Evolutionary conservation across 2,797 vertebrate genomes (phyloP).

Genomic region (Capromys pilorides): DNA sequence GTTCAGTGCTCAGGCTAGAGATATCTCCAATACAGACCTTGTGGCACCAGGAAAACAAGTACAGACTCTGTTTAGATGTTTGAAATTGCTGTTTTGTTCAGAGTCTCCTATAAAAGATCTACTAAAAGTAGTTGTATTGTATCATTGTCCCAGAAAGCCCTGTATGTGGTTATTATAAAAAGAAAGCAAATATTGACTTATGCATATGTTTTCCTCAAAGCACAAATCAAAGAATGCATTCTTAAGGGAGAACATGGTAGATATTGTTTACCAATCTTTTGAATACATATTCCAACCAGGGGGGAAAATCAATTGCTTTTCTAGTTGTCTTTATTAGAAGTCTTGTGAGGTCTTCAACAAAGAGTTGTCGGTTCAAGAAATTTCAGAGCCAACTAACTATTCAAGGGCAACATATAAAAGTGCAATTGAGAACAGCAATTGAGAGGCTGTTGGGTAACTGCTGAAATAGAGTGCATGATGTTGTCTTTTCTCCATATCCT

Average conservation of each 20-base stretch:
- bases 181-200: constrained; percentile 65
- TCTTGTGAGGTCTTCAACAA: constrained; percentile 73
- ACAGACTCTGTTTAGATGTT: constrained; percentile 65
- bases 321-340: constrained; percentile 75
- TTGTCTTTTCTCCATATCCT: constrained; percentile 38
- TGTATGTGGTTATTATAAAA: constrained; percentile 65
- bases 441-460: constrained; percentile 3
- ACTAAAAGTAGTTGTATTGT: constrained; percentile 12
- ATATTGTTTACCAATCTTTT: constrained; percentile 73
- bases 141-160: constrained; percentile 12
- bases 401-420: constrained; percentile 54
- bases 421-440: constrained; percentile 52
- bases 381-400: constrained; percentile 70
- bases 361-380: constrained; percentile 66
- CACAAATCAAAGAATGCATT: constrained; percentile 71
- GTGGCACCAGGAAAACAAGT: constrained; percentile 59
- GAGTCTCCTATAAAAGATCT: constrained; percentile 66
- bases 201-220: constrained; percentile 57
- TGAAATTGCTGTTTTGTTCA: constrained; percentile 61
- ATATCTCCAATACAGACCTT: constrained; percentile 13
- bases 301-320: constrained; percentile 73
- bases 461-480: neutral
- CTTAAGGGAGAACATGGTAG: constrained; percentile 63
- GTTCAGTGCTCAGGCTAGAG: constrained; percentile 54
- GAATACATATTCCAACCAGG: constrained; percentile 69